These are phyloP conservation scores for Alosa sapidissima DNA, from an alignment of 2,797 vertebrate genomes.

Conservation along the genomic window DNA sequence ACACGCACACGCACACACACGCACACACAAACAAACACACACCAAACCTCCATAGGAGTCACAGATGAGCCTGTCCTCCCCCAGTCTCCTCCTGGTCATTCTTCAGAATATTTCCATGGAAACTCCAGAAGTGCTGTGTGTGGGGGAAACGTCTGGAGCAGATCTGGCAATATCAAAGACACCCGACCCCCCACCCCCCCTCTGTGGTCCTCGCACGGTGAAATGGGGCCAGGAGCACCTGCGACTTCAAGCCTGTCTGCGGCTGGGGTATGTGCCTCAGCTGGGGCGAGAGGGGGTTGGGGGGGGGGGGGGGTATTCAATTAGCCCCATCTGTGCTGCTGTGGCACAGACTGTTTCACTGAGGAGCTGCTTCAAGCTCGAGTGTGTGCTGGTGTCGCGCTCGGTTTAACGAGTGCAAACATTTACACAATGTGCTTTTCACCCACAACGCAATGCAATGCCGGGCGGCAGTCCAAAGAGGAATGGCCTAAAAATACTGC, in stretches of 20 bases:
- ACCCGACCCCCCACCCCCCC: no score
- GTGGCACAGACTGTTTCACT: constrained; percentile 4
- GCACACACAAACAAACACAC: not conserved
- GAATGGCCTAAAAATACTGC: constrained; percentile 5
- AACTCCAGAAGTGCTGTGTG: not conserved
- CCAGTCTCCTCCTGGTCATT: not conserved
- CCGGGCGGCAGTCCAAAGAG: not conserved
- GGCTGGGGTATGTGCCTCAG: not conserved
- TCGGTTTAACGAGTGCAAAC: not conserved
- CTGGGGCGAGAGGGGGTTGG: not conserved
- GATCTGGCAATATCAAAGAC: no score
- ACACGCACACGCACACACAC: no score
- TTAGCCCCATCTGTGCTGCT: not conserved
- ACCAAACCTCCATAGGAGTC: not conserved
- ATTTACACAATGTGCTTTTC: not conserved
- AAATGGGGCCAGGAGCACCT: constrained; percentile 2
- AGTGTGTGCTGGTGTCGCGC: not conserved
- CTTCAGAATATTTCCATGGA: not conserved
- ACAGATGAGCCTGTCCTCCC: not conserved
- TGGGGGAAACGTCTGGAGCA: not conserved
- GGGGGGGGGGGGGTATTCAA: not conserved
- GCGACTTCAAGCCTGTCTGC: constrained; percentile 1
- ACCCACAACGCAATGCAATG: not conserved
- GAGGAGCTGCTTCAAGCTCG: not conserved
- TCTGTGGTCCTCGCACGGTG: not conserved